Percentiles rank a stretch among this genome's conserved stretches.
Conservation (phyloP, 2,797 vertebrate species). For the Neosilurus mollespiculum region DNA sequence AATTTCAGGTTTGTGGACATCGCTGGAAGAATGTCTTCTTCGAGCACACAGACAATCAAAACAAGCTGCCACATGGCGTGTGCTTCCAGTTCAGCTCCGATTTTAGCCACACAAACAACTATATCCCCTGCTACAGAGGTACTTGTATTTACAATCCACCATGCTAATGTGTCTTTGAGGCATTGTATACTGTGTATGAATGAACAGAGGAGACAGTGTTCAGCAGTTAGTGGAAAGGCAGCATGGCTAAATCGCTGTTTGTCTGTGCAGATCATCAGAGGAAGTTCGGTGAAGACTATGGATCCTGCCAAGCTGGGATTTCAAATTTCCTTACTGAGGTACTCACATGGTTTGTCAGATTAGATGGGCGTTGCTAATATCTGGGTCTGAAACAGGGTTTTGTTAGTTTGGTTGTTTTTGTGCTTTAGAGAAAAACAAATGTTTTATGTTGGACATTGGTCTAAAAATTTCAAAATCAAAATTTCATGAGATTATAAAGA, state of each 20-base stretch:
- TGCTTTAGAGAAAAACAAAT: neutral
- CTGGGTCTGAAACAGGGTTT: neutral
- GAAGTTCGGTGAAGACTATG: constrained; percentile 83
- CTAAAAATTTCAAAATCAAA: neutral
- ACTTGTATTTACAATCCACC: constrained; percentile 31
- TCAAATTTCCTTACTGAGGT: constrained; percentile 81
- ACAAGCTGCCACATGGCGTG: constrained; percentile 86
- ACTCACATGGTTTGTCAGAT: neutral
- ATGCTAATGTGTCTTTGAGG: neutral
- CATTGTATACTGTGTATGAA: constrained; percentile 15
- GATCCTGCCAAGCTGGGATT: constrained; percentile 93
- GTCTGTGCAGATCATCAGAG: constrained; percentile 75
- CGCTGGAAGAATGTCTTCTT: constrained; percentile 95
- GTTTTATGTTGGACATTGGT: too few species aligned
- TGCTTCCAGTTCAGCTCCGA: constrained; percentile 81
- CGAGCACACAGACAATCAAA: constrained; percentile 69
- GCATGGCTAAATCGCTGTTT: constrained; percentile 35
- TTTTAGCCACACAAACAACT: constrained; percentile 67
- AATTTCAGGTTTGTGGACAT: constrained; percentile 88
- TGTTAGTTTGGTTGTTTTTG: neutral
- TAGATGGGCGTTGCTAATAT: neutral
- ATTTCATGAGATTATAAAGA: neutral
- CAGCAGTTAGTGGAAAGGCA: constrained; percentile 9
- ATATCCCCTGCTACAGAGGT: constrained; percentile 90
- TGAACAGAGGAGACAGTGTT: constrained; percentile 21